Evolutionary conservation across 2,888 invertebrate genomes (phyloP), one percentile per base, ranked within the genome.

Genomic region (Drosophila barbarae): DNA sequence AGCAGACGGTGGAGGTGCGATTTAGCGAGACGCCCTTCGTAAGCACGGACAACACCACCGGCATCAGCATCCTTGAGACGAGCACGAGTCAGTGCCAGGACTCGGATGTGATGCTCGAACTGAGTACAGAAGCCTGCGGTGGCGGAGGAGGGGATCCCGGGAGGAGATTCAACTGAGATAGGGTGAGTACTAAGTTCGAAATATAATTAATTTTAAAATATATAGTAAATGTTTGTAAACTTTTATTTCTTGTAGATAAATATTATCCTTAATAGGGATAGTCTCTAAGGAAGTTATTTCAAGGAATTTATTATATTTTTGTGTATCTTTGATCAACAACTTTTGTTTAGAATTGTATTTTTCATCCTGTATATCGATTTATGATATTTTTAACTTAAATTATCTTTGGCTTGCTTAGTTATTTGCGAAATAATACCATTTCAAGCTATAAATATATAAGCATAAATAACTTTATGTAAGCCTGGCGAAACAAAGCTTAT

Each of bases 11-110:
- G 0, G 88, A 89, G 70, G 86, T 88, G 74, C 86, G 87, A 51
- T 87, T 88, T 71, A 85, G 77, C 26, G 89, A 89, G 58, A 89
- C 89, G 3, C 88, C 88, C 0, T 89, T 89, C 34, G 86, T 88
- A 55, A 89, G 88, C 69, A 87, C 88, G 26, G 88, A 88, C 51
- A 88, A 88, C 55, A 82, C 87, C 34, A 88, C 88, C 12, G 86
- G 81, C 34, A 80, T 84, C 46, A 88, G 88, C 57, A 76, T 82
- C 54, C 64, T 88, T 59, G 88, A 89, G 58, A 77, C 83, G 32
- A 86, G 71, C 50, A 54, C 59, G 9, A 69, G 51, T 21, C 58
- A 71, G 5, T 60, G 63, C 56, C 74, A 75, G 36, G 81, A 77
- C 26, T 54, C 72, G 12, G 77, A 79, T 15, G 71, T 53, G 44